phyloP scores from a whole-genome alignment of 2,113 vertebrate species.

The Cyphomyrus plagiostoma region DNA sequence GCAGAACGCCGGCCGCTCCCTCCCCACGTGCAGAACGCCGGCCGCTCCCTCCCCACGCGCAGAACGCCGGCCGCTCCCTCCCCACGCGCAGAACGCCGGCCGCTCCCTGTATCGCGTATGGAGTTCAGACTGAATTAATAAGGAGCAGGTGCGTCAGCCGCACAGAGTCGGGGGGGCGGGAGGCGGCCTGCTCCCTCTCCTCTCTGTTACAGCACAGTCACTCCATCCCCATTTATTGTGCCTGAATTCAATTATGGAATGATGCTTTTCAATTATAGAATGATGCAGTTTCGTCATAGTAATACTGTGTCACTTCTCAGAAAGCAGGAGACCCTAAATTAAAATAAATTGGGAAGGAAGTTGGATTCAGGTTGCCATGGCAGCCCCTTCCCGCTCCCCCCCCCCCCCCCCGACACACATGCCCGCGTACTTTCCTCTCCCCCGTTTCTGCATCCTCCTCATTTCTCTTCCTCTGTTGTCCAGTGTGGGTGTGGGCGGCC shows the following conservation, averaged over 20 bases:
- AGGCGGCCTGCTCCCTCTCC: background rate
- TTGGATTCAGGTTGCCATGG: conserved; percentile 21
- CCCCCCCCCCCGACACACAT: background rate
- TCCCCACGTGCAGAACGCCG: no score
- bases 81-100: no score
- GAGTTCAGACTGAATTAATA: background rate
- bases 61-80: no score
- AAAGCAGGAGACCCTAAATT: conserved; percentile 20
- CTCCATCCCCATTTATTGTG: background rate
- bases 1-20: no score
- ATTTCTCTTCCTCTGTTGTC: background rate
- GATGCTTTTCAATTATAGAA: background rate
- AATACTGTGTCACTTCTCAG: background rate
- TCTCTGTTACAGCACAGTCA: background rate
- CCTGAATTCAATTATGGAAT: background rate
- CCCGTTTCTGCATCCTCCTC: conserved; percentile 10
- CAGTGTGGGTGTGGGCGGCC: background rate
- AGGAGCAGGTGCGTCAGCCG: background rate
- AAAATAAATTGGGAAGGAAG: conserved; percentile 24
- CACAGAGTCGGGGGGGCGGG: no score
- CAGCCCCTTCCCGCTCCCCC: conserved; percentile 17
- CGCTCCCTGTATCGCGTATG: background rate
- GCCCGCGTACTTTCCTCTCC: background rate
- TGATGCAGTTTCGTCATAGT: background rate
- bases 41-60: no score